Evolutionary conservation across 2,888 invertebrate species (phyloP), one percentile per base, ranked within the genome.

Genomic region (Metopia argyrocephala): DNA sequence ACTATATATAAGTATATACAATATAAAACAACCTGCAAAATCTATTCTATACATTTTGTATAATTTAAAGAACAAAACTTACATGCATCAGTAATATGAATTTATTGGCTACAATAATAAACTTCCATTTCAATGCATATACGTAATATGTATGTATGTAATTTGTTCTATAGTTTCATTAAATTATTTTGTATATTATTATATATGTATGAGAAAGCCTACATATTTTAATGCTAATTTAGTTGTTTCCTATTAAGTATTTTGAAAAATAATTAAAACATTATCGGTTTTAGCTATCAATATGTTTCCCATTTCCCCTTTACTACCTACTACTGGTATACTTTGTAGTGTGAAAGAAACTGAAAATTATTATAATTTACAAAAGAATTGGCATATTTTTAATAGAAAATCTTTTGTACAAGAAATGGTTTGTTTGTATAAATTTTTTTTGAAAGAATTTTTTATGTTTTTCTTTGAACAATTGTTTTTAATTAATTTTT

Each of bases 391-490:
- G 27, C 59, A 20, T 46, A 68, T 6, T 52, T 54, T 46, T n/a
- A 18, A 23, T 45, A 27, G 45, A 57, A 28, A 50, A 45, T 2
- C 15, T 18, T 23, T 28, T 68, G 18, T 61, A n/a, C n/a, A 61
- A 61, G 9, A 71, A 57, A 79, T 62, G 61, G 45, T 70, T 65
- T 50, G 64, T 31, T 59, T 21, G 52, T 48, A 59, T 69, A 9
- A 28, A 57, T 69, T 52, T 50, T 5, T 31, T 65, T 61, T 23
- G 0, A 54, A 62, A 45, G 31, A 23, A n/a, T 45, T 25, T 45
- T 48, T 21, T 64, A 20, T 27, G 45, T 23, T 62, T n/a, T n/a
- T 18, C 25, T 20, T 28, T n/a, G 28, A 46, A 5, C 46, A 57
- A 56, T 20, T 45, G 56, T 45, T 66, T 71, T 76, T 45, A 57